Evolutionary conservation across 2,797 vertebrate species (phyloP), one percentile per base, ranked within the genome.

Genomic region (Pitangus sulphuratus): DNA sequence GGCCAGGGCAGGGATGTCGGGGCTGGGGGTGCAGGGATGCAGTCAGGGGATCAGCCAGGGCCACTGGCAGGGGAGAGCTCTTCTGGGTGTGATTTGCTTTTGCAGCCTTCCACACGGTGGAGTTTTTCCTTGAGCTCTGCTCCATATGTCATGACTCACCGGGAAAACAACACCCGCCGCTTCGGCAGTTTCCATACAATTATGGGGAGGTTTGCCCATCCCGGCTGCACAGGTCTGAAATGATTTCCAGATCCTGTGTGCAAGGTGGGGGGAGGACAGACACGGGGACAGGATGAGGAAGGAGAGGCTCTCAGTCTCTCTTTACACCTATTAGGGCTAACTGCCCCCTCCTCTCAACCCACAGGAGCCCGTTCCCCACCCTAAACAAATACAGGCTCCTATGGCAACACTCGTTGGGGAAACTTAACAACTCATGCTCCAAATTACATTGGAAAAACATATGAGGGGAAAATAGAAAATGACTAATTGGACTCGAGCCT

Each of bases 361-460:
- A 30, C 92, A 16, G 4, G 85, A 96, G 87, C 72, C 92, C 14
- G 4, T 72, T 95, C 96, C 95, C 97, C 97, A 96, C 96, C 97
- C 95, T 96, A 97, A 98, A 98, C 97, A 98, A 98, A 98, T 89
- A 98, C 70, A 97, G 96, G 96, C 89, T 97, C 85, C 97, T 95
- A 97, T 97, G 87, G 97, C 95, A 98, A 98, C 97, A 54, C 83
- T 93, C 51, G 93, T 82, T 96, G 95, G 96, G 93, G 93, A 97
- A 97, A 96, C 92, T 88, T 78, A 93, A 95, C 94, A 96, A 56
- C 93, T 96, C 93, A 89, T 87, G 75, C 82, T 93, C 90, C 90
- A 95, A 95, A 96, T 96, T 95, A 97, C 92, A 91, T 48, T 97
- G 96, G 96, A 97, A 97, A 97, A 96, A 97, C 95, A 80, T 40